phyloP scores from a whole-genome alignment of 2,888 invertebrate genomes.

The Hyposoter didymator region DNA sequence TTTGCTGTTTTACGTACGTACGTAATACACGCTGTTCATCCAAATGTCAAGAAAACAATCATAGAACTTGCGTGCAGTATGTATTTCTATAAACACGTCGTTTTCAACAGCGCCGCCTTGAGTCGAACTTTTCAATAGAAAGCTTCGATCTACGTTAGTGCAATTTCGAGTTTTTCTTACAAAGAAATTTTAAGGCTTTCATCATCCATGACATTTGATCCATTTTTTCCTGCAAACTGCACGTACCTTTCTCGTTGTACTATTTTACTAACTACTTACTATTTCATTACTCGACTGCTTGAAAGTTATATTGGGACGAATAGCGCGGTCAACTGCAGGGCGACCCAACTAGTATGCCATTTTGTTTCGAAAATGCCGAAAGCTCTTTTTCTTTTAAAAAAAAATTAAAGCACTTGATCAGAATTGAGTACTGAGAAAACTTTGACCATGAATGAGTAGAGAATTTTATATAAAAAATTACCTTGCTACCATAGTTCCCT shows the following conservation, averaged over 20 bases:
- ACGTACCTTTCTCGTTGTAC: too few species aligned
- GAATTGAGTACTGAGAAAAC: background rate
- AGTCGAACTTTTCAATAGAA: background rate
- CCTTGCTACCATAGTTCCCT: too few species aligned
- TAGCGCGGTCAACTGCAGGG: background rate
- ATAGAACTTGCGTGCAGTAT: background rate
- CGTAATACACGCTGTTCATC: background rate
- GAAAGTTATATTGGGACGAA: too few species aligned
- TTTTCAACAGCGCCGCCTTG: conserved; percentile 1
- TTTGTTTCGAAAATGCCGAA: background rate
- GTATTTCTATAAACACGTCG: background rate
- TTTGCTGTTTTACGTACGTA: background rate
- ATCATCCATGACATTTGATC: too few species aligned
- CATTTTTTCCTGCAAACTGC: too few species aligned
- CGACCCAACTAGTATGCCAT: background rate
- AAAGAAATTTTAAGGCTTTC: too few species aligned
- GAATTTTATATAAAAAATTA: too few species aligned
- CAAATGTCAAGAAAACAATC: background rate
- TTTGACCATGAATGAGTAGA: background rate
- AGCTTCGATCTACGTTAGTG: background rate
- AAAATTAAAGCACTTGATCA: background rate
- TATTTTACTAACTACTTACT: too few species aligned
- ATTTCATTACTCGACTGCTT: too few species aligned
- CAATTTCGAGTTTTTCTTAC: background rate
- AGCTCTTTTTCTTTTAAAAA: background rate